Base-by-base conservation (phyloP, 2,797 vertebrate species). In the Steatocranus sp. region DNA sequence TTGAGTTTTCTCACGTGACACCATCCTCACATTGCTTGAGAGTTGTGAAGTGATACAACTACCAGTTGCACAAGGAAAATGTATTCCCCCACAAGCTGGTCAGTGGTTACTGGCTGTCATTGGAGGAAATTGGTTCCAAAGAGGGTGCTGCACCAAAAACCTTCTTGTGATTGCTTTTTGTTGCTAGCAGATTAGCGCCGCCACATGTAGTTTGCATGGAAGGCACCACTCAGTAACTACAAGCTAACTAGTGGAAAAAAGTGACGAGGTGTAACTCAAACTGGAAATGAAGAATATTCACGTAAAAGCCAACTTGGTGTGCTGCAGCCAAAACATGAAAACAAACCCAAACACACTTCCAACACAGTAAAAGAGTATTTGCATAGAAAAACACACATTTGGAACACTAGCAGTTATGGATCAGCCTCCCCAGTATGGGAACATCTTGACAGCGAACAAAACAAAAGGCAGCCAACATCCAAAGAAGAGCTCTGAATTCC, bases 1-100 rank as follows among this genome's bases (percentile, higher is more conserved):
- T 46, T 0, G 18, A n/a, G 56, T 32, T 63, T 38, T 63, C 58
- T 63, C 58, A 2, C 32, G 0, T 63, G 1, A 36, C 32, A 3
- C 2, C 58, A 8, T 36, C 11, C 1, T 20, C 11, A 70, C 23
- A 17, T 70, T 70, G 9, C 4, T 27, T 1, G 0, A 25, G 14
- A 17, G 23, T 17, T 17, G 56, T 20, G 32, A 61, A 61, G 56
- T 36, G 66, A 63, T 0, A 63, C 32, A 36, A 4, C 3, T 36
- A 14, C 32, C 32, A 63, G 32, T 36, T 36, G 7, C 18, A 20
- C 18, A 36, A 20, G 18, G 0, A 63, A 63, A 63, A 63, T 20
- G 32, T 20, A 63, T 36, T 17, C 3, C 56, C 32, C 4, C 11
- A 36, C 58, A 36, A 20, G 58, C 11, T 36, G 32, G 11, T 63